Conservation (phyloP, 2,113 vertebrate genomes). For the Esox niger region DNA sequence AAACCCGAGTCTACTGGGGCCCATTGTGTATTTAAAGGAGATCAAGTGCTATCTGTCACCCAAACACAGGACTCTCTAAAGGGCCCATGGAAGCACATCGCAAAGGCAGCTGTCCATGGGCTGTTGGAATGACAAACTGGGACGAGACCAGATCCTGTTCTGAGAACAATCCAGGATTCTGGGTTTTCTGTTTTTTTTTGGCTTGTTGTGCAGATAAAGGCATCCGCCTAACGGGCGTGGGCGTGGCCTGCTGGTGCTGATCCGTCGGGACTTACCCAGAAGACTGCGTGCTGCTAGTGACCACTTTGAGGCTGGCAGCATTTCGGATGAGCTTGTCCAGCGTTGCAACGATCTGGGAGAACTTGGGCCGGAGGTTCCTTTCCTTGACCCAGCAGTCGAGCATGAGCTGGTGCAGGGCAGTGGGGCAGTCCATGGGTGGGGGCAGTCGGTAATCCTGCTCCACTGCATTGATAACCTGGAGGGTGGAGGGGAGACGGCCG, state of each 20-base stretch:
- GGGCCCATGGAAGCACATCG: too few relatives aligned
- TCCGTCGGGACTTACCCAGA: slow-evolving; percentile 81
- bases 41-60: too few relatives aligned
- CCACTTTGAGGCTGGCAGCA: slow-evolving; percentile 96
- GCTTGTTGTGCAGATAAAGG: too few relatives aligned
- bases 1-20: slow-evolving; percentile 90
- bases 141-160: too few relatives aligned
- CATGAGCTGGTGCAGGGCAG: slow-evolving; percentile 96
- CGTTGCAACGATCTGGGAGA: slow-evolving; percentile 96
- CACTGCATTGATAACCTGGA: slow-evolving; percentile 94
- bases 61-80: too few relatives aligned
- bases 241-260: slow-evolving; percentile 17
- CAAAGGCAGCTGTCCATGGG: too few relatives aligned
- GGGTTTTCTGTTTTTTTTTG: too few relatives aligned
- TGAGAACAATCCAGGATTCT: slow-evolving; percentile 1
- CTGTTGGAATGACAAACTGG: too few relatives aligned
- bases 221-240: too few relatives aligned
- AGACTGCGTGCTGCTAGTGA: slow-evolving; percentile 87
- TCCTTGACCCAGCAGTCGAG: slow-evolving; percentile 98
- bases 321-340: slow-evolving; percentile 98
- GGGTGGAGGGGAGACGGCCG: neutral
- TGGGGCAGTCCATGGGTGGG: slow-evolving; percentile 98
- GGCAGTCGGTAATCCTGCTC: slow-evolving; percentile 97
- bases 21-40: too few relatives aligned
- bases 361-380: slow-evolving; percentile 94